These are phyloP conservation scores for Drosophila varians DNA, from an alignment of 1,140 invertebrate genomes.

Conservation along the genomic window DNA sequence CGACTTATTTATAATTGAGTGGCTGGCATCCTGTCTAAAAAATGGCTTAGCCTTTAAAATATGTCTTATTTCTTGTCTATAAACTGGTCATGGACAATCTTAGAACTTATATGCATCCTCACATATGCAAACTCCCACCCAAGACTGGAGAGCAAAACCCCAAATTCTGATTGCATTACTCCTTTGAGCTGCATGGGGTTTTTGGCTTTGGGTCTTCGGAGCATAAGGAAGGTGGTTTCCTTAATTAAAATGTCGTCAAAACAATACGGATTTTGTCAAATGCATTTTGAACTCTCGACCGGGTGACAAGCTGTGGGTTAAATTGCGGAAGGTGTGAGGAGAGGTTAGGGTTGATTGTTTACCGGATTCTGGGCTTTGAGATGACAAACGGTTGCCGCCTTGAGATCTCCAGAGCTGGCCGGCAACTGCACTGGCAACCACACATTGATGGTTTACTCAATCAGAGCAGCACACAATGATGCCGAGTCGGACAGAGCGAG, in stretches of 20 bases:
- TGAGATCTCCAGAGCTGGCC: constrained; percentile 6
- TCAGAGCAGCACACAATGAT: constrained; percentile 39
- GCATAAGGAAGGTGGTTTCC: constrained; percentile 39
- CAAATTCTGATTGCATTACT: constrained; percentile 34
- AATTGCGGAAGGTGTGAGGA: background rate
- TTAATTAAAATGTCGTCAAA: constrained; percentile 73
- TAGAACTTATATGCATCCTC: background rate
- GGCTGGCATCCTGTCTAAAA: background rate
- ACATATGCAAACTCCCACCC: background rate
- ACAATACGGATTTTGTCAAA: constrained; percentile 67
- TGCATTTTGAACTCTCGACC: constrained; percentile 20
- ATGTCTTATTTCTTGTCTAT: background rate
- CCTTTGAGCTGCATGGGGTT: constrained; percentile 7
- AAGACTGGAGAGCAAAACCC: background rate
- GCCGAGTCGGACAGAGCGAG: background rate
- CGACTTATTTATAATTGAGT: background rate
- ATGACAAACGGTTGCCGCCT: constrained; percentile 31
- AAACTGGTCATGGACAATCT: background rate
- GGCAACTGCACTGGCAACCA: constrained; percentile 18
- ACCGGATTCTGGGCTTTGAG: constrained; percentile 10
- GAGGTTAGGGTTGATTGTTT: constrained; percentile 20
- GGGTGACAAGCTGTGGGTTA: constrained; percentile 17
- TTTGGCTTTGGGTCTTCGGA: constrained; percentile 3
- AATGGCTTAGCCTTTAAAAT: background rate
- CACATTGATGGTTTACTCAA: constrained; percentile 65